These are phyloP conservation scores for Drosophila pachea DNA, from an alignment of 1,140 invertebrate species.

Conservation along the genomic window DNA sequence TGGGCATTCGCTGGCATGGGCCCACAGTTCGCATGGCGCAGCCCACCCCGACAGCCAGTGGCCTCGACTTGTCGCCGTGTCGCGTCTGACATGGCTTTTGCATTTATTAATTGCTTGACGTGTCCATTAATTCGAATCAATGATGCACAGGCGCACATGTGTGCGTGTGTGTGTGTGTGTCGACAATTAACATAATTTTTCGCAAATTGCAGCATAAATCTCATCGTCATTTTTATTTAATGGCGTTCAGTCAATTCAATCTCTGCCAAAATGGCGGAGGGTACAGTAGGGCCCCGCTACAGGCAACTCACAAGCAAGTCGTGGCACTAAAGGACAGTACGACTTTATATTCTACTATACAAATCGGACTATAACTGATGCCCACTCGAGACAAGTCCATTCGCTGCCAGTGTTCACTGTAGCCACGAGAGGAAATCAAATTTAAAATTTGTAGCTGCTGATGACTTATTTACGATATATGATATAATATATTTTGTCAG, in stretches of 20 bases:
- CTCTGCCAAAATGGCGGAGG: conserved; percentile 29
- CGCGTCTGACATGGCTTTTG: conserved; percentile 69
- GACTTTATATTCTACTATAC: neutral
- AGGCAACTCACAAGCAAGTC: neutral
- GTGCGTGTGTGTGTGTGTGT: conserved; percentile 13
- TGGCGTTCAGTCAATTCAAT: conserved; percentile 70
- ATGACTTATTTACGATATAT: conserved; percentile 63
- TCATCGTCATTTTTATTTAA: conserved; percentile 69
- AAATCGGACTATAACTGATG: no score
- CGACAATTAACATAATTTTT: conserved; percentile 73
- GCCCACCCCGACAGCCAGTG: conserved; percentile 9
- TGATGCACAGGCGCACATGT: conserved; percentile 49
- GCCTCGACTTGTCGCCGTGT: conserved; percentile 1
- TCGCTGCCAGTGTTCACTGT: conserved; percentile 21
- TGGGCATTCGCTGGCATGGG: conserved; percentile 5
- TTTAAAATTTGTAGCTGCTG: conserved; percentile 31
- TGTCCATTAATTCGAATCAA: conserved; percentile 78
- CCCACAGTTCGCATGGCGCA: neutral
- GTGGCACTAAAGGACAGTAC: neutral
- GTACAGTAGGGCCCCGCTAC: conserved; percentile 19
- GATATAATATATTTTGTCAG: conserved; percentile 17
- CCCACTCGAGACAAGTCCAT: no score
- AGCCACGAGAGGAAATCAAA: neutral
- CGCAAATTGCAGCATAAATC: conserved; percentile 73
- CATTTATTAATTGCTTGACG: conserved; percentile 79